These are phyloP conservation scores for Ctenopoma multispine DNA, from an alignment of 2,797 vertebrate genomes.

Conservation along the genomic window DNA sequence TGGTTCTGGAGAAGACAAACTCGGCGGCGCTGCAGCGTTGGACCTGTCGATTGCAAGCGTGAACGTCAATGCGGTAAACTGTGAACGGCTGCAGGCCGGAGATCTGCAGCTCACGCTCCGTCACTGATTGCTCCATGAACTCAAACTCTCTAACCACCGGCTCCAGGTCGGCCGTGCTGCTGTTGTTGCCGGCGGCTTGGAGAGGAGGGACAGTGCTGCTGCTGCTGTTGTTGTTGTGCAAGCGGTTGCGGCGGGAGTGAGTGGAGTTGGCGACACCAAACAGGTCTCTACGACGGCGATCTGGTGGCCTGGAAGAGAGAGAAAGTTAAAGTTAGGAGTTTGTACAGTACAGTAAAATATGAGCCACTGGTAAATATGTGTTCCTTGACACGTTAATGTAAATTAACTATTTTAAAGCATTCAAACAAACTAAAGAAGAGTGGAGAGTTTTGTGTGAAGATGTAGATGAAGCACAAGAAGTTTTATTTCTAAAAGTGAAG, in stretches of 20 bases:
- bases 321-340: neutral
- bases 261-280: conserved; percentile 87
- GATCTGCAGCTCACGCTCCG: conserved; percentile 90
- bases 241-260: conserved; percentile 51
- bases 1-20: conserved; percentile 96
- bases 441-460: neutral
- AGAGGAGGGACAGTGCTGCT: conserved; percentile 70
- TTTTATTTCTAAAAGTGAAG: neutral
- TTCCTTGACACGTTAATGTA: neutral
- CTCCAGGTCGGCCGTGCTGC: conserved; percentile 73
- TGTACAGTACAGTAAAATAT: neutral
- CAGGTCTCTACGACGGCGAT: conserved; percentile 91
- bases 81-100: conserved; percentile 92
- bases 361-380: neutral
- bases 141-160: conserved; percentile 85
- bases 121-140: conserved; percentile 89
- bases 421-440: neutral
- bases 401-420: neutral
- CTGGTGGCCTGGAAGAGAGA: conserved; percentile 76
- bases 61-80: conserved; percentile 95
- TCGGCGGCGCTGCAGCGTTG: conserved; percentile 93
- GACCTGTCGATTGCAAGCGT: conserved; percentile 95
- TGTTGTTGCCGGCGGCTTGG: conserved; percentile 74
- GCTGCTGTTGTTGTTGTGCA: conserved; percentile 81
- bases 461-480: conserved; percentile 1